phyloP scores from a whole-genome alignment of 2,113 vertebrate species.

The Salvelinus fontinalis region DNA sequence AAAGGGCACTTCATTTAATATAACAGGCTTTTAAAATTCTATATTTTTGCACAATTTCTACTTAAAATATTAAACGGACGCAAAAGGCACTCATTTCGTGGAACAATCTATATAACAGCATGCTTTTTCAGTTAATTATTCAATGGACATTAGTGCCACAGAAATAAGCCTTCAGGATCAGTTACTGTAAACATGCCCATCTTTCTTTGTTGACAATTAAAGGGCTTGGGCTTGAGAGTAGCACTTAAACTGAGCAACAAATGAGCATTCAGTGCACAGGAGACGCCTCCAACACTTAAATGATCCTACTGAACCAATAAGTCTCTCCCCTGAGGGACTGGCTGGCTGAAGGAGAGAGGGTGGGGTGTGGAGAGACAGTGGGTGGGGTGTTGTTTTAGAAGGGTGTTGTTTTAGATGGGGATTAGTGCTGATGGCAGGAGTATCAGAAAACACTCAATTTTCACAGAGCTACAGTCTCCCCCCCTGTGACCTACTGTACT shows the following conservation, averaged over 20 bases:
- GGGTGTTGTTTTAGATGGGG: slow-evolving; percentile 29
- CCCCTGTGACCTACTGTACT: neutral
- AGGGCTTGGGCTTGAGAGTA: slow-evolving; percentile 53
- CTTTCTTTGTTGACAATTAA: slow-evolving; percentile 47
- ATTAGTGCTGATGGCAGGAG: slow-evolving; percentile 46
- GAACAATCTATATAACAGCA: neutral
- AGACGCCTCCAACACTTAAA: slow-evolving; percentile 33
- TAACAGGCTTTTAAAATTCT: too few relatives aligned
- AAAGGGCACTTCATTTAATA: too few relatives aligned
- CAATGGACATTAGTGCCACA: neutral
- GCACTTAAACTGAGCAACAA: slow-evolving; percentile 48
- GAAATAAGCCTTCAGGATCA: slow-evolving; percentile 1
- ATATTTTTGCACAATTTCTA: too few relatives aligned
- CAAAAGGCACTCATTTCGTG: too few relatives aligned
- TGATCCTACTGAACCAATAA: slow-evolving; percentile 38
- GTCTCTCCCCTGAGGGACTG: slow-evolving; percentile 36
- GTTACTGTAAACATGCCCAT: slow-evolving; percentile 13
- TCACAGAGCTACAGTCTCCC: neutral
- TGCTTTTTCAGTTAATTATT: slow-evolving; percentile 27
- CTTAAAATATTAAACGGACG: too few relatives aligned
- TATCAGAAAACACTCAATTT: slow-evolving; percentile 35
- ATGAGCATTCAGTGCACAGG: neutral
- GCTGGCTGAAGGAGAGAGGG: slow-evolving; percentile 9
- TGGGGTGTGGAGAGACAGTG: slow-evolving; percentile 2
- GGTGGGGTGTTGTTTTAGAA: neutral